These are phyloP conservation scores for Acrobeloides nanus DNA, from an alignment of 2,888 invertebrate species.

Conservation along the genomic window DNA sequence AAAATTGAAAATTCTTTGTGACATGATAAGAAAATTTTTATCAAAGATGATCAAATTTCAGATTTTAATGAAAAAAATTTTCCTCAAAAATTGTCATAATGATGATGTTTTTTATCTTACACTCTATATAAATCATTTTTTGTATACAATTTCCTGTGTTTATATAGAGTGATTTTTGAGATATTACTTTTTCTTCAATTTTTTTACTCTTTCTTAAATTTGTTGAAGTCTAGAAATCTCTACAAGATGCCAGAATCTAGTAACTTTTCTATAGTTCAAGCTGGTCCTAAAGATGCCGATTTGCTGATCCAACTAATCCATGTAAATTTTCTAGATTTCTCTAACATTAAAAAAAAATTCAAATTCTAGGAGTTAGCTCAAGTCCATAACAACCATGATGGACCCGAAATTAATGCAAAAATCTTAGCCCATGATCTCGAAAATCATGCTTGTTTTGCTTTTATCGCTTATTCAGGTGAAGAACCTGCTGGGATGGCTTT, in stretches of 20 bases:
- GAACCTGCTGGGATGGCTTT: too few relatives aligned
- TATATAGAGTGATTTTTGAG: not conserved
- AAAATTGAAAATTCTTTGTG: too few relatives aligned
- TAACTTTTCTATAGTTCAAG: conserved; percentile 2
- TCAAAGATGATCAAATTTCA: too few relatives aligned
- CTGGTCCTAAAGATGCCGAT: not conserved
- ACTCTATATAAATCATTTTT: too few relatives aligned
- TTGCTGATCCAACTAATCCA: conserved; percentile 1
- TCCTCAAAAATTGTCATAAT: too few relatives aligned
- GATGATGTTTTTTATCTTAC: too few relatives aligned
- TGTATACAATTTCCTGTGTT: too few relatives aligned
- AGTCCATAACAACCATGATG: not conserved
- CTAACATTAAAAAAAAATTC: too few relatives aligned
- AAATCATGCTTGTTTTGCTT: not conserved
- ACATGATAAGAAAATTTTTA: too few relatives aligned
- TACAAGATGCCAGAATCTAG: not conserved
- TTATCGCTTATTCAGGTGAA: not conserved
- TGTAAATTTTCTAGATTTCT: not conserved
- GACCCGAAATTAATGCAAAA: conserved; percentile 7
- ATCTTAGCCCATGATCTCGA: conserved; percentile 5
- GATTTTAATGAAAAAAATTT: too few relatives aligned
- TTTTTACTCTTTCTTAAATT: not conserved
- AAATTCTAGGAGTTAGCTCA: conserved; percentile 12
- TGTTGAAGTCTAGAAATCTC: not conserved
- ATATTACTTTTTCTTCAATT: not conserved